phyloP scores from a whole-genome alignment of 2,113 vertebrate species.

The Pagrus major region DNA sequence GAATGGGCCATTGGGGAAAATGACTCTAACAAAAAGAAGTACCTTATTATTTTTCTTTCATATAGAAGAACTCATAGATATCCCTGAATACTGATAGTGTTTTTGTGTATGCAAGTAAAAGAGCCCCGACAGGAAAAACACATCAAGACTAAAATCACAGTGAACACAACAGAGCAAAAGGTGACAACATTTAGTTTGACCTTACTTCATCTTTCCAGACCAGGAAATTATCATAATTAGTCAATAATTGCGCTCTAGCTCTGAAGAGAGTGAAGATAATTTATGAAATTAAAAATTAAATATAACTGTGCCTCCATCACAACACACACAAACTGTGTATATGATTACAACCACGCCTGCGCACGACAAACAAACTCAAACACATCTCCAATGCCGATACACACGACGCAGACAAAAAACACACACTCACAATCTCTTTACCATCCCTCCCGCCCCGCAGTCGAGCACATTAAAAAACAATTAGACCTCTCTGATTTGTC shows the following conservation, averaged over 20 bases:
- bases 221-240: constrained; percentile 42
- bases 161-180: not conserved
- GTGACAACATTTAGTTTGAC: constrained; percentile 24
- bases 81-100: not conserved
- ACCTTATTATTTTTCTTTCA: constrained; percentile 10
- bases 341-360: not conserved
- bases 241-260: constrained; percentile 15
- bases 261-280: not conserved
- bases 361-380: not conserved
- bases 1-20: not conserved
- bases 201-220: constrained; percentile 24
- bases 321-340: not conserved
- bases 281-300: constrained; percentile 23
- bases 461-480: constrained; percentile 77
- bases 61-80: not conserved
- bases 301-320: not conserved
- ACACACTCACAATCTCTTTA: constrained; percentile 1
- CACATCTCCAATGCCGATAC: not conserved
- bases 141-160: constrained; percentile 2
- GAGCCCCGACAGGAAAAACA: not conserved
- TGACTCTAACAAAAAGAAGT: constrained; percentile 1
- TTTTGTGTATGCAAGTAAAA: not conserved
- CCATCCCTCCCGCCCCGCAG: constrained; percentile 23
- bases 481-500: constrained; percentile 74
- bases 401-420: not conserved